These are phyloP conservation scores for Chelonus insularis DNA, from an alignment of 1,140 invertebrate species.

Conservation along the genomic window DNA sequence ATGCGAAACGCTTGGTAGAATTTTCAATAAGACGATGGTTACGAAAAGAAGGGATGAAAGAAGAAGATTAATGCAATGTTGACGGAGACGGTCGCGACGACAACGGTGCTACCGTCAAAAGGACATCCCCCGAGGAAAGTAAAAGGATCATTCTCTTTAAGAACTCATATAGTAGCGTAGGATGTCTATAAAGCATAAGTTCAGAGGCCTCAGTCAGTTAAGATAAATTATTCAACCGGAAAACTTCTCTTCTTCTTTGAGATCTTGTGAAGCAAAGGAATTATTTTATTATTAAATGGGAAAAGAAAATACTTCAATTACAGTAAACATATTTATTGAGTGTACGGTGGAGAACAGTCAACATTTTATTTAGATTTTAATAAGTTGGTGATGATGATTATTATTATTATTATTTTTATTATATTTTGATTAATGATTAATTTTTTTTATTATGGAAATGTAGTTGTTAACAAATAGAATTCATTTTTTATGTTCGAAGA, in stretches of 20 bases:
- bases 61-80: constrained; percentile 51
- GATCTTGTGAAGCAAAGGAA: too few relatives aligned
- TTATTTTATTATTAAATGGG: too few relatives aligned
- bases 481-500: too few relatives aligned
- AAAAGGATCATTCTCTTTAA: constrained; percentile 25
- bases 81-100: constrained; percentile 45
- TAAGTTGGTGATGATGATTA: too few relatives aligned
- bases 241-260: not conserved
- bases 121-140: constrained; percentile 44
- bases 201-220: not conserved
- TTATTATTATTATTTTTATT: too few relatives aligned
- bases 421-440: too few relatives aligned
- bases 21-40: constrained; percentile 44
- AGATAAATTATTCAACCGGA: not conserved
- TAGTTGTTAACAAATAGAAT: too few relatives aligned
- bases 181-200: not conserved
- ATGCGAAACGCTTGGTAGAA: constrained; percentile 47
- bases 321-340: too few relatives aligned
- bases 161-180: not conserved
- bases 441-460: too few relatives aligned
- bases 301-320: too few relatives aligned
- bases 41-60: constrained; percentile 34
- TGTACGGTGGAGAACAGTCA: too few relatives aligned
- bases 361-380: too few relatives aligned
- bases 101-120: constrained; percentile 48